phyloP scores from a whole-genome alignment of 1,140 invertebrate genomes.

The Macrostomum lignano region DNA sequence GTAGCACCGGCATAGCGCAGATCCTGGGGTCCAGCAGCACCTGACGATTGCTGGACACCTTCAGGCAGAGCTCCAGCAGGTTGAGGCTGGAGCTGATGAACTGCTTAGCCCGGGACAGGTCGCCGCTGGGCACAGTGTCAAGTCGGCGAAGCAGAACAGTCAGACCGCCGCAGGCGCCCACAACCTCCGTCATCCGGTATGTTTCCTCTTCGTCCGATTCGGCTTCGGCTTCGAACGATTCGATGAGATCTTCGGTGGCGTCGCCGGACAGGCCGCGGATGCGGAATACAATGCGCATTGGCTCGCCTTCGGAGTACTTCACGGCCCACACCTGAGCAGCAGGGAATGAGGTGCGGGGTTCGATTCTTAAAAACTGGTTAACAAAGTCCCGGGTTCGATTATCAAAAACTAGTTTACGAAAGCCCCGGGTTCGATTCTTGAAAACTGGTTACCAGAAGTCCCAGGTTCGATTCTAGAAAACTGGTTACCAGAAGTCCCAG shows the following conservation, averaged over 20 bases:
- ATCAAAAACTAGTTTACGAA: too few species aligned
- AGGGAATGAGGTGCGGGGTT: not conserved
- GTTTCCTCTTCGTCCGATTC: constrained; percentile 73
- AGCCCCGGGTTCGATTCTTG: too few species aligned
- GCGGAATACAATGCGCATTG: constrained; percentile 90
- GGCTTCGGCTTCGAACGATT: constrained; percentile 59
- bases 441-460: too few species aligned
- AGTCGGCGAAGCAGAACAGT: constrained; percentile 33
- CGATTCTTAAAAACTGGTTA: too few species aligned
- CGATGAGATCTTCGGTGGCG: constrained; percentile 89
- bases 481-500: too few species aligned
- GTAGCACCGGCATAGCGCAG: constrained; percentile 26
- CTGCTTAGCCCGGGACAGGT: constrained; percentile 41
- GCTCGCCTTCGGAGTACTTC: constrained; percentile 54
- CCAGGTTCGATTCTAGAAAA: too few species aligned
- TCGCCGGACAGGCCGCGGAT: constrained; percentile 84
- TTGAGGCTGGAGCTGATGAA: constrained; percentile 54
- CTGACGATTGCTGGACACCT: constrained; percentile 32
- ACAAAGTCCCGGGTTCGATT: too few species aligned
- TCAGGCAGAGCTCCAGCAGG: constrained; percentile 49
- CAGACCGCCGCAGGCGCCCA: constrained; percentile 55
- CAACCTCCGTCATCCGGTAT: constrained; percentile 46
- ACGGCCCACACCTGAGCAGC: constrained; percentile 13
- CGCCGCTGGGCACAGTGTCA: constrained; percentile 31
- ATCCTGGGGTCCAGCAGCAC: constrained; percentile 27